Percentiles rank a stretch among this genome's conserved stretches.
phyloP scores from a whole-genome alignment of 2,888 invertebrate genomes.

The Nemotelus pantherinus region DNA sequence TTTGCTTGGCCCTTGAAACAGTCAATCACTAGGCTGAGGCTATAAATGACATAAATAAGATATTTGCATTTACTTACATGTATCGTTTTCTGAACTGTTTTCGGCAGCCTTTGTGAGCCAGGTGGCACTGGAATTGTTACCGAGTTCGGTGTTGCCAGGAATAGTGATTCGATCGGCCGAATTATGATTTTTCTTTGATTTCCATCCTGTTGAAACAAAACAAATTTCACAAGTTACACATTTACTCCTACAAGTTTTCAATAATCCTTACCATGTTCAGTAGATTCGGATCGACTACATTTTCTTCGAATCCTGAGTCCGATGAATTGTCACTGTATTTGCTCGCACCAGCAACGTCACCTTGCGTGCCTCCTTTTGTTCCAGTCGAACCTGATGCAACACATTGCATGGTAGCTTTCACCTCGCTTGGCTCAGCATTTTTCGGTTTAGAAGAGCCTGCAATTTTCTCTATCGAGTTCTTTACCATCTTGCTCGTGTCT shows the following conservation, averaged over 20 bases:
- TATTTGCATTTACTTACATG: conserved; percentile 16
- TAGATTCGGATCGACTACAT: conserved; percentile 59
- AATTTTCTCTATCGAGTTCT: conserved; percentile 56
- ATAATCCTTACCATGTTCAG: conserved; percentile 3
- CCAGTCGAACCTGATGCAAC: background rate
- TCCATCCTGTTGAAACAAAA: conserved; percentile 55
- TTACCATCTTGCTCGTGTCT: conserved; percentile 56
- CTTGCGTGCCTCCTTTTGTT: background rate
- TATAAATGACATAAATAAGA: no score
- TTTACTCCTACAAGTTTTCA: conserved; percentile 53
- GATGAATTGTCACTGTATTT: conserved; percentile 74
- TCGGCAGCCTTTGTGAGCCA: background rate
- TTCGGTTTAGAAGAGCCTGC: conserved; percentile 11
- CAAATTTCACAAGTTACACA: conserved; percentile 13
- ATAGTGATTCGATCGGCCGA: conserved; percentile 57
- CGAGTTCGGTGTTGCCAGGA: conserved; percentile 53
- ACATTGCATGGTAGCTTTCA: background rate
- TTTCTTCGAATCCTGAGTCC: conserved; percentile 78
- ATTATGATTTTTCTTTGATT: conserved; percentile 56
- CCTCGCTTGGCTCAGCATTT: conserved; percentile 10
- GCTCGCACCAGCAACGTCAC: conserved; percentile 56
- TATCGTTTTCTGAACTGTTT: conserved; percentile 3
- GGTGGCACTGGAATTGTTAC: conserved; percentile 15
- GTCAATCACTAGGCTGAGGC: no score
- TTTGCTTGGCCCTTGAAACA: no score